Evolutionary conservation across 2,797 vertebrate species (phyloP).

Genomic region (Sebastes cheni): DNA sequence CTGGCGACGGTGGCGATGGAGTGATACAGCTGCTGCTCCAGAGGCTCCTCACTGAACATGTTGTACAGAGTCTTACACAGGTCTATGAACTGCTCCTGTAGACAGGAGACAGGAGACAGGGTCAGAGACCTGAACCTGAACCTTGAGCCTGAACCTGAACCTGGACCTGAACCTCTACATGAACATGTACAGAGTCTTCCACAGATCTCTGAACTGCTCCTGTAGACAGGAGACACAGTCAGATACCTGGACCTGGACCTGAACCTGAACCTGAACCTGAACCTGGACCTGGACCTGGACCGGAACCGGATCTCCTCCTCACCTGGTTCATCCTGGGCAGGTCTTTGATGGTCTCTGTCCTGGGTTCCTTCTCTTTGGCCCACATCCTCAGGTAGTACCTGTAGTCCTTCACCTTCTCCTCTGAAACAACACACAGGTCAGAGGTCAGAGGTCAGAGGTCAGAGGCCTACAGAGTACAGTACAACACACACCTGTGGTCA

Average conservation of each 20-base stretch:
- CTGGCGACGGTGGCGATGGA: slow-evolving; percentile 97
- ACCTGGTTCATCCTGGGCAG: slow-evolving; percentile 98
- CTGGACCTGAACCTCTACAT: too few species aligned
- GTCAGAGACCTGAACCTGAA: not conserved
- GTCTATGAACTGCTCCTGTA: slow-evolving; percentile 95
- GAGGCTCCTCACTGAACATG: slow-evolving; percentile 94
- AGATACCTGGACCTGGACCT: too few species aligned
- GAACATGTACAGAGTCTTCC: too few species aligned
- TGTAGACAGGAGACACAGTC: too few species aligned
- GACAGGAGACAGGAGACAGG: not conserved
- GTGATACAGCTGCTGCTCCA: slow-evolving; percentile 94
- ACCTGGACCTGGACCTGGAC: slow-evolving; percentile 77
- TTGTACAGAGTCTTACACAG: slow-evolving; percentile 98
- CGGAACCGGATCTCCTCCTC: not conserved
- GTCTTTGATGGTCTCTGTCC: slow-evolving; percentile 94
- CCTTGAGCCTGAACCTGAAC: too few species aligned
- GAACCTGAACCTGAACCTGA: too few species aligned
- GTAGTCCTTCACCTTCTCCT: slow-evolving; percentile 93
- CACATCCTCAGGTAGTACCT: slow-evolving; percentile 95
- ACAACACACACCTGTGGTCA: not conserved
- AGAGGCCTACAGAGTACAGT: not conserved
- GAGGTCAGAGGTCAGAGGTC: slow-evolving; percentile 3
- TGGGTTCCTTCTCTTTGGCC: slow-evolving; percentile 93
- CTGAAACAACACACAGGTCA: slow-evolving; percentile 70
- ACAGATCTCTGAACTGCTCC: too few species aligned